Percentiles rank a stretch among this genome's conserved stretches.
Conservation (phyloP, 2,888 invertebrate genomes). For the Dascillus cervinus region DNA sequence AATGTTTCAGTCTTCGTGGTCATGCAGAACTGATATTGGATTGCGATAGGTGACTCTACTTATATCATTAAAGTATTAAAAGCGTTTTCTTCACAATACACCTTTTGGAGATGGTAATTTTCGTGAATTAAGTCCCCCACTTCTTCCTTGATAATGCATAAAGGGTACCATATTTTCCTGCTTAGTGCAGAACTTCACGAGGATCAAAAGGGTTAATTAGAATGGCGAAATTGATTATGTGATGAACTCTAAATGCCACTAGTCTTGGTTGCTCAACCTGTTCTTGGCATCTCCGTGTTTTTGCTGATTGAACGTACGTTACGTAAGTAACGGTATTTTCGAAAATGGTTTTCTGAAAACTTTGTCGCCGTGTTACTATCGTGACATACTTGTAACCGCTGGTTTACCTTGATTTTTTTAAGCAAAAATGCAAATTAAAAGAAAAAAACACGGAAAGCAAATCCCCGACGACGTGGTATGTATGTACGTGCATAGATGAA, state of each 20-base stretch:
- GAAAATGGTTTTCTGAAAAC: slow-evolving; percentile 7
- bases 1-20: slow-evolving; percentile 3
- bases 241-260: slow-evolving; percentile 28
- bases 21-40: slow-evolving; percentile 30
- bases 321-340: too few species aligned
- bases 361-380: slow-evolving; percentile 7
- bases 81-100: slow-evolving; percentile 2
- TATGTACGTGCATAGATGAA: slow-evolving; percentile 19
- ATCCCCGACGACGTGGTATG: slow-evolving; percentile 14
- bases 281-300: slow-evolving; percentile 20
- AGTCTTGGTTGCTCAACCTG: slow-evolving; percentile 21
- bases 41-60: slow-evolving; percentile 39
- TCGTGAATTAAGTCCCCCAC: too few species aligned
- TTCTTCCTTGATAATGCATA: too few species aligned
- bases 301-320: too few species aligned
- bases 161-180: slow-evolving; percentile 1
- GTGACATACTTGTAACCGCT: slow-evolving; percentile 10
- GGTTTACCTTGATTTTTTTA: slow-evolving; percentile 20
- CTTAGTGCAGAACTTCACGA: slow-evolving; percentile 1
- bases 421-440: too few species aligned
- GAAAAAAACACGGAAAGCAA: slow-evolving; percentile 19
- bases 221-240: too few species aligned
- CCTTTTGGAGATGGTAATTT: too few species aligned
- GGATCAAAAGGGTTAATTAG: too few species aligned
- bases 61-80: slow-evolving; percentile 26